phyloP scores from a whole-genome alignment of 2,888 invertebrate genomes.

The Alcis repandata region DNA sequence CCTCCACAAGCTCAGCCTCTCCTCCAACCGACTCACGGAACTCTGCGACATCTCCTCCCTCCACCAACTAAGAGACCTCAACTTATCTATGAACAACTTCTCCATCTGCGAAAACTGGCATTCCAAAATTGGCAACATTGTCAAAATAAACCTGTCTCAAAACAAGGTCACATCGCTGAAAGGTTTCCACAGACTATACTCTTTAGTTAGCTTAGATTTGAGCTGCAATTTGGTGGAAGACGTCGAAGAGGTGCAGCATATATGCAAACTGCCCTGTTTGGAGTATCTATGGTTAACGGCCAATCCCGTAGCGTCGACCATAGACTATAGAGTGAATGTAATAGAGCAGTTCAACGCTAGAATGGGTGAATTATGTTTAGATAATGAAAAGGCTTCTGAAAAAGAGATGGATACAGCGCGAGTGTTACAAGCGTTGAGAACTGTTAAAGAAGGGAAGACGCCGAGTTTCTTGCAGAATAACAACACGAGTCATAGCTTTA shows the following conservation, averaged over 20 bases:
- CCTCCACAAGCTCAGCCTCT: conserved; percentile 90
- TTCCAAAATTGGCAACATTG: conserved; percentile 94
- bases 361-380: conserved; percentile 93
- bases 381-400: conserved; percentile 94
- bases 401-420: conserved; percentile 97
- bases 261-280: conserved; percentile 94
- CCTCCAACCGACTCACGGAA: conserved; percentile 91
- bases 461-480: conserved; percentile 85
- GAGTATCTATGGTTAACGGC: conserved; percentile 95
- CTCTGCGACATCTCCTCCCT: conserved; percentile 93
- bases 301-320: conserved; percentile 94
- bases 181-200: conserved; percentile 94
- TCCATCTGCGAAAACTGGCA: conserved; percentile 91
- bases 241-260: conserved; percentile 92
- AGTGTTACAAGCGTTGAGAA: conserved; percentile 94
- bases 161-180: conserved; percentile 91
- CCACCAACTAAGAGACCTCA: conserved; percentile 91
- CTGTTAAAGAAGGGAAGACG: conserved; percentile 90
- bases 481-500: conserved; percentile 78
- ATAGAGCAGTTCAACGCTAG: conserved; percentile 95
- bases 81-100: conserved; percentile 93
- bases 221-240: conserved; percentile 94
- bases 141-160: conserved; percentile 93
- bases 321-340: conserved; percentile 96
- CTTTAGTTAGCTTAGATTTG: conserved; percentile 94